These are phyloP conservation scores for Drosophila ochracea DNA, from an alignment of 2,888 invertebrate species.

Conservation along the genomic window DNA sequence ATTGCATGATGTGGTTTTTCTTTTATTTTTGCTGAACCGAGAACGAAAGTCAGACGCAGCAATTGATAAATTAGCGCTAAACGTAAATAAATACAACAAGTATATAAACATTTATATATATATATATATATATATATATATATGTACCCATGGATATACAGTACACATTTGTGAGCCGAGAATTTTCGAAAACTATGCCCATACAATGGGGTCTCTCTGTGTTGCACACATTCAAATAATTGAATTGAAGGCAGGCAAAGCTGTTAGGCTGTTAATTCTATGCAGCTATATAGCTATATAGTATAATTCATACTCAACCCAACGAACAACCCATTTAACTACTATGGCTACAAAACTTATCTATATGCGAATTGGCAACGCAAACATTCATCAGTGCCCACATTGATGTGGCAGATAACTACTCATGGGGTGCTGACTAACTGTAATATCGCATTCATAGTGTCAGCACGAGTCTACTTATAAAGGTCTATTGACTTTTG, in stretches of 20 bases:
- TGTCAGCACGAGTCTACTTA: not conserved
- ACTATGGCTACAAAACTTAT: constrained; percentile 12
- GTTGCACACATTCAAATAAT: constrained; percentile 50
- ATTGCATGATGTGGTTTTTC: constrained; percentile 41
- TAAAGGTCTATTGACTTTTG: constrained; percentile 43
- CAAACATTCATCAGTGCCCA: constrained; percentile 57
- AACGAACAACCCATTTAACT: constrained; percentile 15
- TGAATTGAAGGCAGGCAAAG: constrained; percentile 78
- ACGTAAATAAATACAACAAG: constrained; percentile 29
- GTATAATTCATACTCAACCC: constrained; percentile 6
- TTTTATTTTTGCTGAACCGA: constrained; percentile 44
- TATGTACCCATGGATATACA: constrained; percentile 10
- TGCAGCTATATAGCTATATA: constrained; percentile 11
- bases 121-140: constrained; percentile 8
- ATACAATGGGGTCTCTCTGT: constrained; percentile 62
- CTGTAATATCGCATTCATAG: constrained; percentile 30
- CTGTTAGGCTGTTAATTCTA: constrained; percentile 57
- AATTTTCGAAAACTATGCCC: constrained; percentile 66
- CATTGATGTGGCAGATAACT: constrained; percentile 37
- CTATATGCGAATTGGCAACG: constrained; percentile 59
- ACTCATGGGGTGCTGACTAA: constrained; percentile 27
- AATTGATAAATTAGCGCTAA: constrained; percentile 71
- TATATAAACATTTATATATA: not conserved
- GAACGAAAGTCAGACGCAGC: constrained; percentile 70
- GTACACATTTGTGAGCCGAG: constrained; percentile 23